These are phyloP conservation scores for Vimba vimba DNA, from an alignment of 2,113 vertebrate species.

Conservation along the genomic window DNA sequence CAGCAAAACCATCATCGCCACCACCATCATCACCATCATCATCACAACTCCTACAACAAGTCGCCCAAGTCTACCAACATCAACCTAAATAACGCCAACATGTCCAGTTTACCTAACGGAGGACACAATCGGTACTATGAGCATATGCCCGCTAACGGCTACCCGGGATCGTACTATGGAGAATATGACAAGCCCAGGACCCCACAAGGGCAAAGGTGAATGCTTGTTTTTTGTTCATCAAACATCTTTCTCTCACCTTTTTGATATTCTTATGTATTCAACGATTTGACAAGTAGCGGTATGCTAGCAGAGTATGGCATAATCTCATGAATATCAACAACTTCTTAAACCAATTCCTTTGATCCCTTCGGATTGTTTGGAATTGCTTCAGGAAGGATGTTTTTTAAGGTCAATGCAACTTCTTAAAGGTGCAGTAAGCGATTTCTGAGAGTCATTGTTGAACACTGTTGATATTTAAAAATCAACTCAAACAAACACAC, in stretches of 20 bases:
- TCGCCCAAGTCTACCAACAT: constrained; percentile 95
- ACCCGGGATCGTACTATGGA: constrained; percentile 77
- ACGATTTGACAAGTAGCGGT: too few relatives aligned
- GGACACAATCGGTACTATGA: constrained; percentile 84
- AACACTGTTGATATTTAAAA: too few relatives aligned
- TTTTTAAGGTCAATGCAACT: background rate
- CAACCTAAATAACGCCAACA: constrained; percentile 99
- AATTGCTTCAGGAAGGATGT: background rate
- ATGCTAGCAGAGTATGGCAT: background rate
- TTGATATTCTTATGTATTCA: background rate
- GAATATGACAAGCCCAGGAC: constrained; percentile 84
- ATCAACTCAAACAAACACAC: too few relatives aligned
- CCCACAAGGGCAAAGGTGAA: constrained; percentile 90
- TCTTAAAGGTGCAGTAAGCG: background rate
- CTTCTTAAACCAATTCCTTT: background rate
- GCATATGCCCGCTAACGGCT: constrained; percentile 83
- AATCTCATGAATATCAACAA: background rate
- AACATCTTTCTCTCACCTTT: background rate
- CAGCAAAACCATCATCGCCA: constrained; percentile 84
- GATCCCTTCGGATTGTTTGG: background rate
- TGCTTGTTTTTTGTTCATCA: background rate
- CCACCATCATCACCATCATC: constrained; percentile 85
- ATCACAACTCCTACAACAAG: constrained; percentile 89
- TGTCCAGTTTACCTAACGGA: constrained; percentile 89
- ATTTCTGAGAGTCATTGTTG: too few relatives aligned